Evolutionary conservation across 2,797 vertebrate genomes (phyloP).

Genomic region (Peromyscus aztecus): DNA sequence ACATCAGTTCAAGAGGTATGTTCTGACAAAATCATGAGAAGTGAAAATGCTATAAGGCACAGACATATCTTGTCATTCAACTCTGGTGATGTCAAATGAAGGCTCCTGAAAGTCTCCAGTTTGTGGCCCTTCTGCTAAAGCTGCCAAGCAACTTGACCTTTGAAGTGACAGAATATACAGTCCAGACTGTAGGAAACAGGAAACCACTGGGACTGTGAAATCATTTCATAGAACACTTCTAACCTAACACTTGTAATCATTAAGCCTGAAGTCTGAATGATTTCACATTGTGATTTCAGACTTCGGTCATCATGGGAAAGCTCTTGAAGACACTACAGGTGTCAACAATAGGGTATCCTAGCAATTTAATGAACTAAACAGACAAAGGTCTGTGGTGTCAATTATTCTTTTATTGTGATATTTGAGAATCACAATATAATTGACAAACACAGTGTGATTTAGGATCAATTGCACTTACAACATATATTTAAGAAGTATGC

Average conservation of each 20-base stretch:
- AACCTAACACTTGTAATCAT: conserved; percentile 24
- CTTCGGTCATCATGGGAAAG: neutral
- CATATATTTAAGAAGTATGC: neutral
- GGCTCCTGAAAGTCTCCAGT: neutral
- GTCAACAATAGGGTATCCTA: neutral
- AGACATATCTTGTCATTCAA: neutral
- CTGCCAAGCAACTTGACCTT: neutral
- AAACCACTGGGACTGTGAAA: conserved; percentile 23
- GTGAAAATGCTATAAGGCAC: neutral
- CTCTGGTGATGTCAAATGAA: neutral
- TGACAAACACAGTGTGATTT: neutral
- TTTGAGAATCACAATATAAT: conserved; percentile 23
- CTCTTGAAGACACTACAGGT: neutral
- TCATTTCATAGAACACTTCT: neutral
- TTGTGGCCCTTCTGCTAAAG: neutral
- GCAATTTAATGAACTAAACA: neutral
- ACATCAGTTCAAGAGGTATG: conserved; percentile 46
- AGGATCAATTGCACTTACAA: conserved; percentile 14
- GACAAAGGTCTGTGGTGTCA: neutral
- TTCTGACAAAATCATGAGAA: conserved; percentile 41
- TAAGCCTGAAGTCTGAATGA: neutral
- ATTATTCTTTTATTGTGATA: conserved; percentile 45
- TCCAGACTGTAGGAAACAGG: conserved; percentile 19
- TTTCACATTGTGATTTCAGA: neutral
- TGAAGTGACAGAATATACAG: conserved; percentile 26